Conservation (phyloP, 2,797 vertebrate genomes). For the Dermochelys coriacea region DNA sequence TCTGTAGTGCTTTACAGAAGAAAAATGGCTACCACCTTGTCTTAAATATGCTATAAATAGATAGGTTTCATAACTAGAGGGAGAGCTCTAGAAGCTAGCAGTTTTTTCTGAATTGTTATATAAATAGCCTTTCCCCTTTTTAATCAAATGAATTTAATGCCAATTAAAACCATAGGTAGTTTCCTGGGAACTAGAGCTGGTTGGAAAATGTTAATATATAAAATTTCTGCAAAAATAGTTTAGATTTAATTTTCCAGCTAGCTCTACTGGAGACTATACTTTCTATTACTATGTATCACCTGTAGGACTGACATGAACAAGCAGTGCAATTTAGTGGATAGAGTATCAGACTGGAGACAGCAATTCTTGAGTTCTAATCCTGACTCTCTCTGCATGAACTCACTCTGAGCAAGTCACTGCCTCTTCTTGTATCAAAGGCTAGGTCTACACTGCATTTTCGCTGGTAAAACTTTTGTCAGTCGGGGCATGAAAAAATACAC, state of each 20-base stretch:
- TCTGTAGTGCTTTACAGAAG: neutral
- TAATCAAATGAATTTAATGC: neutral
- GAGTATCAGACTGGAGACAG: neutral
- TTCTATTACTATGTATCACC: neutral
- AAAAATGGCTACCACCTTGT: neutral
- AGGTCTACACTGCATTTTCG: too few relatives aligned
- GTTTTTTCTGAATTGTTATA: neutral
- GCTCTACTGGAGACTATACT: neutral
- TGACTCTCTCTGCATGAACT: neutral
- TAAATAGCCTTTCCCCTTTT: neutral
- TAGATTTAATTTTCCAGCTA: neutral
- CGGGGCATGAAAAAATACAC: too few relatives aligned
- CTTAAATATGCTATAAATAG: neutral
- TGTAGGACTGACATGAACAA: neutral
- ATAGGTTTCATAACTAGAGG: neutral
- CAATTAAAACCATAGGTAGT: neutral
- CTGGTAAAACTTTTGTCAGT: too few relatives aligned
- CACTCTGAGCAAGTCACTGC: neutral
- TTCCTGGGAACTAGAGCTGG: neutral
- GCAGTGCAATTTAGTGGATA: neutral
- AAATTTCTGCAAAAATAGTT: neutral
- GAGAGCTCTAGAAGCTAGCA: neutral
- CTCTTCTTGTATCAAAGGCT: neutral
- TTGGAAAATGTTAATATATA: neutral
- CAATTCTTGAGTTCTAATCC: neutral